A percentile compares a stretch with the other conserved stretches of the same genome.
Conservation (phyloP, 2,113 vertebrate genomes). For the Neotoma lepida region DNA sequence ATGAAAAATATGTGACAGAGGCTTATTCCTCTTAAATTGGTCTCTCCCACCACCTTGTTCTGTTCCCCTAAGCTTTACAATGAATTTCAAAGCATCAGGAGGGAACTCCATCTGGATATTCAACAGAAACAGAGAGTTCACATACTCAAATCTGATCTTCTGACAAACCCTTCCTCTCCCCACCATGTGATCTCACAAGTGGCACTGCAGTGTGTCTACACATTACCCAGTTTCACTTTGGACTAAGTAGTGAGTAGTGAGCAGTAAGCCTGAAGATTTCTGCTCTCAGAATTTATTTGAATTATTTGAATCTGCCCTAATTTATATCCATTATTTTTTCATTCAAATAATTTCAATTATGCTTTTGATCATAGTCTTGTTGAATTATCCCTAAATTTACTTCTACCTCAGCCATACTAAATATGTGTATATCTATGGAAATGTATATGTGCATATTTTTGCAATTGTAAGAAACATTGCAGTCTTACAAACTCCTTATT, state of each 20-base stretch:
- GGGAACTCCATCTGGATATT: neutral
- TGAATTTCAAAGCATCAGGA: too few species aligned
- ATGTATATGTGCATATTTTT: neutral
- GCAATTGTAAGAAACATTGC: neutral
- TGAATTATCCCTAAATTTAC: neutral
- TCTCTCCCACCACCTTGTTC: neutral
- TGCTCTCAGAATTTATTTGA: neutral
- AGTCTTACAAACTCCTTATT: neutral
- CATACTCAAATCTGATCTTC: neutral
- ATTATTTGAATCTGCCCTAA: neutral
- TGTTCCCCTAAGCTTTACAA: neutral
- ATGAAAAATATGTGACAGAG: neutral
- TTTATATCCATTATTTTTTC: neutral
- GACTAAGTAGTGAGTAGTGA: neutral
- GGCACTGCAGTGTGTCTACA: neutral
- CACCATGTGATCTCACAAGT: neutral
- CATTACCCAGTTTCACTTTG: too few species aligned
- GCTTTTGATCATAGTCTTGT: neutral
- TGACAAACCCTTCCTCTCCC: neutral
- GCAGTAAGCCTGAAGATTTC: neutral
- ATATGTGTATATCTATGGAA: neutral
- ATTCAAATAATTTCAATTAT: neutral
- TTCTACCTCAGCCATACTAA: neutral
- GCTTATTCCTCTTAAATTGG: neutral
- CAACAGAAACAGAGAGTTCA: neutral